phyloP scores from a whole-genome alignment of 2,888 invertebrate genomes.

The Calameuta idolon region DNA sequence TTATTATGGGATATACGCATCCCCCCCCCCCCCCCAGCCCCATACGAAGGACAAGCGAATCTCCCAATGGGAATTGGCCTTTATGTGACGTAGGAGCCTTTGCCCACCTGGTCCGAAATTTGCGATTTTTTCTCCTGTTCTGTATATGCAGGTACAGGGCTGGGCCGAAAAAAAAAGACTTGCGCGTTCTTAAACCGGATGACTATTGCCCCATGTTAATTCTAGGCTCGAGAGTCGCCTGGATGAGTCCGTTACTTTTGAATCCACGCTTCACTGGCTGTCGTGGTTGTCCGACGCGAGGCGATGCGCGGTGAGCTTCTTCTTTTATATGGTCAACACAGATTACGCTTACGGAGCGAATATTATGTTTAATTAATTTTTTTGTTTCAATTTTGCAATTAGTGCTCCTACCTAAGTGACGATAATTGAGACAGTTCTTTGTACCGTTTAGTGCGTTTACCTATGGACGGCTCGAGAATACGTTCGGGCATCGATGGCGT shows the following conservation, averaged over 20 bases:
- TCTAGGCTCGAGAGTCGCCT: neutral
- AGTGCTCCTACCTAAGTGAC: neutral
- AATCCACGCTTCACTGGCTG: neutral
- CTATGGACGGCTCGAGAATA: neutral
- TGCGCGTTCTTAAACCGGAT: neutral
- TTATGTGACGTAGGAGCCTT: neutral
- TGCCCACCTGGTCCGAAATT: too few relatives aligned
- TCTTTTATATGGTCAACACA: neutral
- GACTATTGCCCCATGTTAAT: neutral
- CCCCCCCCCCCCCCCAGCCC: neutral
- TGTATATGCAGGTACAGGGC: neutral
- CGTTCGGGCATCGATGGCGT: slow-evolving; percentile 19
- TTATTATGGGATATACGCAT: neutral
- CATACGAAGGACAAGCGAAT: neutral
- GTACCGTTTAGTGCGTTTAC: neutral
- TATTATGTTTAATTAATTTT: neutral
- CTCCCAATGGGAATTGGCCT: neutral
- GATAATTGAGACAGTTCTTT: neutral
- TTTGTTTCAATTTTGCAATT: neutral
- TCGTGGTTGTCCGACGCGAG: neutral
- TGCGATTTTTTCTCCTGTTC: too few relatives aligned
- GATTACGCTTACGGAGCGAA: neutral
- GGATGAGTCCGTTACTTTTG: neutral
- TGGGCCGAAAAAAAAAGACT: neutral
- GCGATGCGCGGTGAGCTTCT: neutral